These are phyloP conservation scores for Gasterosteus nipponicus DNA, from an alignment of 2,113 vertebrate species.

Conservation along the genomic window DNA sequence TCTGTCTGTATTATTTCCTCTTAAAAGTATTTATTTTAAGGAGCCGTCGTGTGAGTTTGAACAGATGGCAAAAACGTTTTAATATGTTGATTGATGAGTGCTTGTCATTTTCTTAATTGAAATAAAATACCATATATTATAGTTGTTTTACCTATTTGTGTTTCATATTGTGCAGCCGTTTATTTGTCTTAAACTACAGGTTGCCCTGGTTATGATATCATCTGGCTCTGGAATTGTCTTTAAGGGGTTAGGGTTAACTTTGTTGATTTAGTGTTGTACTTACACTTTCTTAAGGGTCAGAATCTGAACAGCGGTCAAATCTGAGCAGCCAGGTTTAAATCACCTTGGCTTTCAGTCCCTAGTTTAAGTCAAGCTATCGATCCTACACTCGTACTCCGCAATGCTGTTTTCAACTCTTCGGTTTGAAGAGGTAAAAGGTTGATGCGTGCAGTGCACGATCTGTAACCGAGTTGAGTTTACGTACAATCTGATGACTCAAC, in stretches of 20 bases:
- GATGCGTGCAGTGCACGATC: neutral
- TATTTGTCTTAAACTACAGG: neutral
- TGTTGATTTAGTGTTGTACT: neutral
- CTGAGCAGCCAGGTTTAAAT: neutral
- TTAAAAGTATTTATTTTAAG: constrained; percentile 86
- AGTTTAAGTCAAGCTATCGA: neutral
- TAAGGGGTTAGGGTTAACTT: neutral
- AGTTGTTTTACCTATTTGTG: constrained; percentile 7
- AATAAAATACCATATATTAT: constrained; percentile 83
- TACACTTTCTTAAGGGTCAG: neutral
- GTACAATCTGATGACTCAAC: constrained; percentile 1
- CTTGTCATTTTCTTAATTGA: constrained; percentile 83
- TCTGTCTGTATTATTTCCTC: constrained; percentile 82
- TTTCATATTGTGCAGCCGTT: neutral
- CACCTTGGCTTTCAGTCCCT: neutral
- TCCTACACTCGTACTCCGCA: neutral
- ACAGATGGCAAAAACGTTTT: constrained; percentile 76
- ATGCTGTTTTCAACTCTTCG: neutral
- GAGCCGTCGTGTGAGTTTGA: constrained; percentile 69
- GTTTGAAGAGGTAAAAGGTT: neutral
- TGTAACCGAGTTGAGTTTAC: neutral
- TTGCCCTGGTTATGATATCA: neutral
- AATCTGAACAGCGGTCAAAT: neutral
- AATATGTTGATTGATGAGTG: constrained; percentile 82
- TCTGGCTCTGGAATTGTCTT: neutral